These are phyloP conservation scores for Xenentodon cancila DNA, from an alignment of 2,797 vertebrate species.

Conservation along the genomic window DNA sequence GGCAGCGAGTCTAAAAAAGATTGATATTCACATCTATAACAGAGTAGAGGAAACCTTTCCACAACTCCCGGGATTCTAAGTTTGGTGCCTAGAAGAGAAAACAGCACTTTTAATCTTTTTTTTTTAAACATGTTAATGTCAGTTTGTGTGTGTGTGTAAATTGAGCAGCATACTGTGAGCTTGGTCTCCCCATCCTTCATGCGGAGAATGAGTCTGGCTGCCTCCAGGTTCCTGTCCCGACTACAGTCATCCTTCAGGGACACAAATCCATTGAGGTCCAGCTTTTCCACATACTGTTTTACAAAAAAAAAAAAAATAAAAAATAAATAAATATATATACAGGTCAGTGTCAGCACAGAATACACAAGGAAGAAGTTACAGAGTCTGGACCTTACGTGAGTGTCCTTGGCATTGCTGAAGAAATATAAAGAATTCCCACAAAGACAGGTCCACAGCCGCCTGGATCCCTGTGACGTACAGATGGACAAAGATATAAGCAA, in stretches of 20 bases:
- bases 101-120: neutral
- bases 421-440: slow-evolving; percentile 87
- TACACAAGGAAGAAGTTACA: neutral
- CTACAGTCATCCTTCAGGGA: slow-evolving; percentile 83
- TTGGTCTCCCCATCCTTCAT: slow-evolving; percentile 85
- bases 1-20: slow-evolving; percentile 12
- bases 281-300: slow-evolving; percentile 85
- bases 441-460: slow-evolving; percentile 87
- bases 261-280: slow-evolving; percentile 85
- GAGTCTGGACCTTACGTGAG: slow-evolving; percentile 77
- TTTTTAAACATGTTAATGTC: neutral
- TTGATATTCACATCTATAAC: slow-evolving; percentile 83
- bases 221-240: slow-evolving; percentile 79
- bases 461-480: slow-evolving; percentile 78
- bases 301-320: no score
- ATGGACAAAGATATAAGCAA: slow-evolving; percentile 13
- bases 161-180: slow-evolving; percentile 81
- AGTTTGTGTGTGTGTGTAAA: neutral
- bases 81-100: slow-evolving; percentile 80
- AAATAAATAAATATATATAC: slow-evolving; percentile 20
- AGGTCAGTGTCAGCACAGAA: neutral
- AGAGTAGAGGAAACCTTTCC: slow-evolving; percentile 91
- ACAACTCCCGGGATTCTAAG: slow-evolving; percentile 87
- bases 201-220: slow-evolving; percentile 78
- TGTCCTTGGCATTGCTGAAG: slow-evolving; percentile 84